Percentiles rank a stretch among this genome's conserved stretches.
Conservation (phyloP, 2,113 vertebrate species). For the Rana temporaria region DNA sequence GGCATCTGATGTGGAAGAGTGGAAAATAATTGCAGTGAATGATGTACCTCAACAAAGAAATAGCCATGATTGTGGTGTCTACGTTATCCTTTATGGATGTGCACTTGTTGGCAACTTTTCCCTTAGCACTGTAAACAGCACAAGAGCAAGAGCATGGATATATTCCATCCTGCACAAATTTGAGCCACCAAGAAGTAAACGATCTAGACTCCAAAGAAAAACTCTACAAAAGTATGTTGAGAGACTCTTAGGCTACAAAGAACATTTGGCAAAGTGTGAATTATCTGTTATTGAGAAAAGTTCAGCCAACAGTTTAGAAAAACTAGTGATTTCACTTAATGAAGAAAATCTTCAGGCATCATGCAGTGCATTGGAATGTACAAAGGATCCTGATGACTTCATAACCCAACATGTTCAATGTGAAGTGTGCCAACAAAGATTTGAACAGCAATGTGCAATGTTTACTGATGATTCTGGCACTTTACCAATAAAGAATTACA, state of each 20-base stretch:
- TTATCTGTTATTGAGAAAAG: slow-evolving; percentile 7
- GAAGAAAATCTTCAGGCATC: neutral
- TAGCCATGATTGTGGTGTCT: slow-evolving; percentile 2
- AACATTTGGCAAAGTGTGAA: neutral
- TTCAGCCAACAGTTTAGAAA: neutral
- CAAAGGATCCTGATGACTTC: neutral
- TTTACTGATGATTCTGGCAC: neutral
- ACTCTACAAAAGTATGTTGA: slow-evolving; percentile 13
- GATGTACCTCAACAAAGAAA: neutral
- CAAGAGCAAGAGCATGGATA: slow-evolving; percentile 4
- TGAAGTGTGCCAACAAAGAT: neutral
- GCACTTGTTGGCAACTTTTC: neutral
- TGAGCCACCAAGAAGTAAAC: neutral
- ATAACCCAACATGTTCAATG: neutral
- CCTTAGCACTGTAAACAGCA: slow-evolving; percentile 7
- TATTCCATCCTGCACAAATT: neutral
- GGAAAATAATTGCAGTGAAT: slow-evolving; percentile 3
- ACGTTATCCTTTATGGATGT: slow-evolving; percentile 4
- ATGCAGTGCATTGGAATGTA: neutral
- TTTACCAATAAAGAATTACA: neutral
- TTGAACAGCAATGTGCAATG: neutral
- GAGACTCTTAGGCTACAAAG: neutral
- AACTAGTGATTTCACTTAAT: neutral
- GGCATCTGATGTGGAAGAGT: neutral
- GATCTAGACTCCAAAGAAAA: neutral